Evolutionary conservation across 1,140 invertebrate genomes (phyloP), one percentile per base, ranked within the genome.

Genomic region (Scaptomyza pallida): DNA sequence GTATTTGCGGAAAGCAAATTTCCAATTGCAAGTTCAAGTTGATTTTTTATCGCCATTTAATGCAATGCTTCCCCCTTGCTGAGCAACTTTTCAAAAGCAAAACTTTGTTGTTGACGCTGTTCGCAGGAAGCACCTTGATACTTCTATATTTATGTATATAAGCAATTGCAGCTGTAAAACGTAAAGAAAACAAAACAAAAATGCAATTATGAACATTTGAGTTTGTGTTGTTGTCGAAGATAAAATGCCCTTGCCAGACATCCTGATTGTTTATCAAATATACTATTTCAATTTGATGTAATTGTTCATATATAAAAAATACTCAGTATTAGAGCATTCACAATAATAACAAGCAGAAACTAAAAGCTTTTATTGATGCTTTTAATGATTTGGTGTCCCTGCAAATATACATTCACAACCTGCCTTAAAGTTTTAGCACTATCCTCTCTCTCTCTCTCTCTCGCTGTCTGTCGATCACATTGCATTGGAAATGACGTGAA

Each of bases 111-210:
- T 37, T 52, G 13, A 37, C 15, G 30, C 41, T 63, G 30, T 12
- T 54, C 64, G 61, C 86, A 83, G 89, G 89, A 90, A 90, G 77
- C 69, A 55, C 89, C 89, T 90, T 90, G 89, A 85, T 89, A 81
- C 82, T 88, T 86, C 81, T 88, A 88, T 81, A 88, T 85, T 86
- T 86, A 85, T 80, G 63, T 70, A 21, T 61, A 44, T 69, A 67
- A 56, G 40, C 65, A 62, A 30, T 33, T 67, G 73, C 78, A 60
- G 72, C 47, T 60, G 21, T 30, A 12, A 33, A 47, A 40, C 52
- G 60, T 56, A 43, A 43, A 62, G 63, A 65, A 44, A 41, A 10
- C 8, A 43, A 21, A 26, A 35, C n/a, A n/a, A n/a, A n/a, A n/a
- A n/a, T n/a, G 55, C 41, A 37, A 44, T 21, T 40, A 30, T 43